phyloP scores from a whole-genome alignment of 2,113 vertebrate genomes.

The Corythoichthys intestinalis region DNA sequence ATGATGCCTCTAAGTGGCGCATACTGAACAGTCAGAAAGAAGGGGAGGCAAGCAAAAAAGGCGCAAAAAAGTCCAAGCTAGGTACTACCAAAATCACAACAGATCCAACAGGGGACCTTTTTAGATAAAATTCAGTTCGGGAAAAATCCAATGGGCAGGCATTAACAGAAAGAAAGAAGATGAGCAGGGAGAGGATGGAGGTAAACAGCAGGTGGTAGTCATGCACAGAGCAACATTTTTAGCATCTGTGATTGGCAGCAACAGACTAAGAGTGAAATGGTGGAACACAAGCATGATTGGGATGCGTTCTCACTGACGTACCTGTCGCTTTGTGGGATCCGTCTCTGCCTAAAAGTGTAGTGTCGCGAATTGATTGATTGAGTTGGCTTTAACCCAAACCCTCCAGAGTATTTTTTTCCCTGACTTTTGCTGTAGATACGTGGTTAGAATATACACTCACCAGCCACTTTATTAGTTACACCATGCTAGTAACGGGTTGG shows the following conservation, averaged over 20 bases:
- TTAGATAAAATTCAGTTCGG: slow-evolving; percentile 73
- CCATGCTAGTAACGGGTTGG: too few relatives aligned
- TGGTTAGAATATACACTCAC: not conserved
- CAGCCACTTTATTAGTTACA: too few relatives aligned
- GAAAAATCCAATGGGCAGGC: slow-evolving; percentile 62
- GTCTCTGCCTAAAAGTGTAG: not conserved
- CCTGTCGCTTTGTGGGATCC: not conserved
- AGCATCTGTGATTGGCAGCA: slow-evolving; percentile 22
- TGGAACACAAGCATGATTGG: not conserved
- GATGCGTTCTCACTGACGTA: not conserved
- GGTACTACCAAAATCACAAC: slow-evolving; percentile 24
- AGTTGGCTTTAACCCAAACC: not conserved
- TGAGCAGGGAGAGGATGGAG: slow-evolving; percentile 17
- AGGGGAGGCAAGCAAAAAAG: slow-evolving; percentile 17
- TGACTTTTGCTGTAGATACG: not conserved
- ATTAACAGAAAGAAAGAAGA: slow-evolving; percentile 40
- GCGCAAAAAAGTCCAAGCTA: slow-evolving; percentile 14
- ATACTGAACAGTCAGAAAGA: slow-evolving; percentile 80
- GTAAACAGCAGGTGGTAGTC: slow-evolving; percentile 70
- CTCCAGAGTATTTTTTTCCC: not conserved
- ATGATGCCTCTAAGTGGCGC: slow-evolving; percentile 98
- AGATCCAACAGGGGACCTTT: slow-evolving; percentile 73
- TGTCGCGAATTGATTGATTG: not conserved
- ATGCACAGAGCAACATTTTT: slow-evolving; percentile 58
- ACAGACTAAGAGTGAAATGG: slow-evolving; percentile 3